Evolutionary conservation across 2,888 invertebrate genomes (phyloP).

Genomic region (Napeogenes sylphis): DNA sequence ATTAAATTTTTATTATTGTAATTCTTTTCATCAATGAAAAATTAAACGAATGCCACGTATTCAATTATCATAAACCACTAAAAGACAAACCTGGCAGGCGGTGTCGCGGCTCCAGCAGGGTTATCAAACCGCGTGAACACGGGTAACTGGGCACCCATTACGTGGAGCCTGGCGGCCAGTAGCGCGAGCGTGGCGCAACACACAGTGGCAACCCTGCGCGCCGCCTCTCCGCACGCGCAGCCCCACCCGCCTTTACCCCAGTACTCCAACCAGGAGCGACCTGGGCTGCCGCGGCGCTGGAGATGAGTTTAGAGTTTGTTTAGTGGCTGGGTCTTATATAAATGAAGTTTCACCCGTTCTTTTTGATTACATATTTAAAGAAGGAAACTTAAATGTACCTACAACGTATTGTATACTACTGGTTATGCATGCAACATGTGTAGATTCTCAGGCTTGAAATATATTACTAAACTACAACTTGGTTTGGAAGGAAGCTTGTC

Average conservation of each 20-base stretch:
- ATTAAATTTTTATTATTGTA: too few relatives aligned
- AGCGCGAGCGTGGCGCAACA: slow-evolving; percentile 87
- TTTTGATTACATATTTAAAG: not conserved
- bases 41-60: not conserved
- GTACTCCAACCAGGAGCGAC: slow-evolving; percentile 68
- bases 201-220: slow-evolving; percentile 87
- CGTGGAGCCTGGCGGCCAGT: slow-evolving; percentile 89
- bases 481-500: slow-evolving; percentile 17
- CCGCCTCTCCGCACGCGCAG: slow-evolving; percentile 79
- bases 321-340: too few relatives aligned
- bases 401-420: too few relatives aligned
- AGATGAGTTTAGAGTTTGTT: not conserved
- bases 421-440: slow-evolving; percentile 16
- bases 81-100: slow-evolving; percentile 78
- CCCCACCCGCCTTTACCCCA: slow-evolving; percentile 72
- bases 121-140: slow-evolving; percentile 98
- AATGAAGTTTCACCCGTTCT: too few relatives aligned
- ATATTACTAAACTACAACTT: slow-evolving; percentile 18
- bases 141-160: slow-evolving; percentile 97
- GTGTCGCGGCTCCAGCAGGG: slow-evolving; percentile 92
- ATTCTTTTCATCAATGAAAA: too few relatives aligned
- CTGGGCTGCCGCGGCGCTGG: slow-evolving; percentile 58
- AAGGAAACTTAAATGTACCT: not conserved
- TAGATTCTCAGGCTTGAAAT: slow-evolving; percentile 20
- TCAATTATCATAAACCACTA: too few relatives aligned